Conservation (phyloP, 2,797 vertebrate species). For the Sebastes cheni region DNA sequence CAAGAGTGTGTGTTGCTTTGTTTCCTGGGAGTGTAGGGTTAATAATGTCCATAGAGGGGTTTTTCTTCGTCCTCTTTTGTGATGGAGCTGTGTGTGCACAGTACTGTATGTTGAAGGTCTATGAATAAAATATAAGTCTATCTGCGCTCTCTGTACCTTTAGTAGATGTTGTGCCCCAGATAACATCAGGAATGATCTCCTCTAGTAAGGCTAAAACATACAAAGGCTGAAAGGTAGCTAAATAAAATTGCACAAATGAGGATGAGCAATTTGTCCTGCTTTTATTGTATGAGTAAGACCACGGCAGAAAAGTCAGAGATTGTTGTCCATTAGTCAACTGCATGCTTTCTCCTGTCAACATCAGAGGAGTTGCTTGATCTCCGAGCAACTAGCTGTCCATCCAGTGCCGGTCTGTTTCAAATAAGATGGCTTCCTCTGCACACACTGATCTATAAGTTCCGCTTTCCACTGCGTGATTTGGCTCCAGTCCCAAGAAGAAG, state of each 20-base stretch:
- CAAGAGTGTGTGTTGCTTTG: not conserved
- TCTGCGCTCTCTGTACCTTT: not conserved
- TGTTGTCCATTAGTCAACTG: not conserved
- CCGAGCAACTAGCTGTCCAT: not conserved
- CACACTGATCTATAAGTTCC: not conserved
- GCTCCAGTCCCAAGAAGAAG: constrained; percentile 21
- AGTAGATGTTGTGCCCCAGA: not conserved
- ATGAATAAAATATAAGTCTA: constrained; percentile 26
- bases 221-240: not conserved
- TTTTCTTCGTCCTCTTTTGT: not conserved
- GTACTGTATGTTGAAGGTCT: not conserved
- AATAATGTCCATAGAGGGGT: not conserved
- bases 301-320: not conserved
- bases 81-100: not conserved
- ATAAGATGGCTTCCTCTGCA: not conserved
- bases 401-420: not conserved
- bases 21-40: not conserved
- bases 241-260: constrained; percentile 5
- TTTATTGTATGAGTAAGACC: not conserved
- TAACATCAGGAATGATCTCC: not conserved
- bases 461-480: constrained; percentile 23
- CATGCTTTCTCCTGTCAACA: not conserved
- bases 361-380: constrained; percentile 1
- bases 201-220: not conserved
- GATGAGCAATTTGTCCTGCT: not conserved